Percentiles rank a stretch among this genome's conserved stretches.
Evolutionary conservation across 2,888 invertebrate genomes (phyloP).

Genomic region (Ormia ochracea): DNA sequence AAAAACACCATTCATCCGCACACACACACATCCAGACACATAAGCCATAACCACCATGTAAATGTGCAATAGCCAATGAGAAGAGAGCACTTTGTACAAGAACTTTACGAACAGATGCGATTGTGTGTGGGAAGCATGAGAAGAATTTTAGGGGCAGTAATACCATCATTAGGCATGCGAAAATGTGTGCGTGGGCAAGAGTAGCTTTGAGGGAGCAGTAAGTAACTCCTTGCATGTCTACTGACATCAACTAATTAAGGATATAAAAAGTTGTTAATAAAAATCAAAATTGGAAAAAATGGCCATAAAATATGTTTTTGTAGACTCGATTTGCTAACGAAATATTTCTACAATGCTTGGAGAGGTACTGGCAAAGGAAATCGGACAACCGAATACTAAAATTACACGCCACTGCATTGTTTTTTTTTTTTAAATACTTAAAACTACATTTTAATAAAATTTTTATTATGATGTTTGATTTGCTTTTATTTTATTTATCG

Average conservation of each 20-base stretch:
- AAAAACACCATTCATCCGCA: neutral
- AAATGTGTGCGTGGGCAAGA: neutral
- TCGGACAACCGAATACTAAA: too few relatives aligned
- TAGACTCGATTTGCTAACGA: too few relatives aligned
- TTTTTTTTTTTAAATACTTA: too few relatives aligned
- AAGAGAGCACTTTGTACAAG: neutral
- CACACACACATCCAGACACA: neutral
- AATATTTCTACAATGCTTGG: too few relatives aligned
- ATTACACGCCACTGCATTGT: too few relatives aligned
- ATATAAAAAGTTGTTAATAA: neutral
- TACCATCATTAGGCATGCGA: neutral
- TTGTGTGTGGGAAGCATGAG: neutral
- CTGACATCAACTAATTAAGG: conserved; percentile 15
- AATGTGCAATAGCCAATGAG: conserved; percentile 12
- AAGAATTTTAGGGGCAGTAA: neutral
- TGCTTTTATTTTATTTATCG: too few relatives aligned
- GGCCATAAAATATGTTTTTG: too few relatives aligned
- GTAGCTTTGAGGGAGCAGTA: neutral
- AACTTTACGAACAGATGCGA: neutral
- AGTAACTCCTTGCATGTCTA: conserved; percentile 9
- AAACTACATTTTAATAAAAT: too few relatives aligned
- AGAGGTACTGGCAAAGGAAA: too few relatives aligned
- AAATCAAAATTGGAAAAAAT: neutral
- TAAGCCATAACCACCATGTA: conserved; percentile 5
- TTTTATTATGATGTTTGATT: too few relatives aligned